Base-by-base conservation (phyloP, 2,113 vertebrate species). In the Syngnathoides biaculeatus region DNA sequence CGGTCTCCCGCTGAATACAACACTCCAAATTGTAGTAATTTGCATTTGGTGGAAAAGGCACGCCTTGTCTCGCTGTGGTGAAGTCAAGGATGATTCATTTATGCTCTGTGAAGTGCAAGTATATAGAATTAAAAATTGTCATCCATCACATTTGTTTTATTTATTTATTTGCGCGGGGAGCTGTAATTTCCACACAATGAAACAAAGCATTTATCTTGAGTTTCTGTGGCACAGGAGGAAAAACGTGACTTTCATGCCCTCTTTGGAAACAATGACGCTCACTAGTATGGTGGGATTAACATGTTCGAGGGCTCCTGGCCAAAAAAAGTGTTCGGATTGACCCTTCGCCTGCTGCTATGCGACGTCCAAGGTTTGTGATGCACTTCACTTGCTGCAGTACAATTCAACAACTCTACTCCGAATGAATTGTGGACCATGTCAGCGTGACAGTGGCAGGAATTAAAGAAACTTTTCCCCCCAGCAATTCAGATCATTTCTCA, bases 1-100 rank as follows among this genome's bases (percentile, higher is more conserved):
- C 95, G 95, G 94, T 97, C 95, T 95, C 93, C 93, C 85, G 91
- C 94, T 94, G 95, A 97, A 98, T 95, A 96, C 94, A 95, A 94
- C 94, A 94, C 94, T 93, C 92, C 93, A 95, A 96, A 96, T 95
- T 95, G 94, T 92, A 91, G 90, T 97, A 93, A 98, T 98, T 98
- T 96, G 94, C 94, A 95, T 95, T 93, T 86, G 88, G 92, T 88
- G 92, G 94, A 93, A 93, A 90, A 93, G 95, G 92, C 90, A 92
- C 84, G 92, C 92, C 93, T 93, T 89, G 91, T 95, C 93, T 94
- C 90, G 89, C 89, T 93, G 92, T 93, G 92, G 93, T 93, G 88
- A 94, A 96, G 94, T 95, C 93, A 94, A 93, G 94, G 84, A 90
- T 91, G 82, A 87, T 87, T 91, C 85, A 78, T 89, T 84, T 88